A percentile compares a stretch with the other conserved stretches of the same genome.
These are phyloP conservation scores for Neoseiulus cucumeris DNA, from an alignment of 1,140 invertebrate species.

Conservation along the genomic window DNA sequence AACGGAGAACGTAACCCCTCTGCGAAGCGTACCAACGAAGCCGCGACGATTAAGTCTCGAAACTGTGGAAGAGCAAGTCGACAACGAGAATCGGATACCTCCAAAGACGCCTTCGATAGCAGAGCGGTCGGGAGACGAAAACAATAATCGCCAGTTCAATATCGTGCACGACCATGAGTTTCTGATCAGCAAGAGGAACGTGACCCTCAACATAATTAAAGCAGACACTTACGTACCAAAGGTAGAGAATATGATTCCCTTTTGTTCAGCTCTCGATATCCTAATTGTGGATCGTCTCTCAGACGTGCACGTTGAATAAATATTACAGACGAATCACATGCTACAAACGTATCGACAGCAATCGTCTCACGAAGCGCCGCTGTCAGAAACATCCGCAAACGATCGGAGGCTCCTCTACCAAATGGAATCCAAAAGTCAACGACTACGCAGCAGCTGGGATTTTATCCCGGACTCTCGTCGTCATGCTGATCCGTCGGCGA, in stretches of 20 bases:
- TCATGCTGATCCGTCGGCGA: too few species aligned
- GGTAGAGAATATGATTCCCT: background rate
- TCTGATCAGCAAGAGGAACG: background rate
- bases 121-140: background rate
- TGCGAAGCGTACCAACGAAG: background rate
- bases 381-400: background rate
- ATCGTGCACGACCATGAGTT: background rate
- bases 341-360: background rate
- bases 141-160: background rate
- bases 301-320: too few species aligned
- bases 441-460: background rate
- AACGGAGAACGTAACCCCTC: background rate
- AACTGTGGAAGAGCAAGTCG: background rate
- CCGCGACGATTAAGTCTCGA: background rate
- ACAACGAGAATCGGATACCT: background rate
- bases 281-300: too few species aligned
- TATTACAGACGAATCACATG: background rate
- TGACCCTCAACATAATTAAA: background rate
- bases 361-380: background rate
- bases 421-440: background rate
- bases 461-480: background rate
- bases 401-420: background rate
- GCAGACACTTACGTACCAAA: background rate
- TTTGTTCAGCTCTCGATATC: background rate
- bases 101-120: too few species aligned